These are phyloP conservation scores for Papilio helenus DNA, from an alignment of 1,140 invertebrate species.

Conservation along the genomic window DNA sequence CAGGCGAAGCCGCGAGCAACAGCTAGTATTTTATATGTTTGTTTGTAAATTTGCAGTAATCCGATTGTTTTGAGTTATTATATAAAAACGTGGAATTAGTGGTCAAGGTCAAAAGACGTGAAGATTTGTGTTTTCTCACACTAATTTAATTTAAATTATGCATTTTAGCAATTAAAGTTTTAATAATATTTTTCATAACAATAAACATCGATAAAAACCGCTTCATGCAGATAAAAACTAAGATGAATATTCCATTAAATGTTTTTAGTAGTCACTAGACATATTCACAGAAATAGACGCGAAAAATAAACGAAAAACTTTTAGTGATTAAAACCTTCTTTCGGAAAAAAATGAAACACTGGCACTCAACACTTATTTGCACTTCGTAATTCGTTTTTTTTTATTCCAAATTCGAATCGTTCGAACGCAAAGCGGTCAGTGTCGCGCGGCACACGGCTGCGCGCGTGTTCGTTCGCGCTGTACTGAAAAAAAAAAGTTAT, in stretches of 20 bases:
- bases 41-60: too few species aligned
- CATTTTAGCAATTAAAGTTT: background rate
- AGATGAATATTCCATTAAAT: constrained; percentile 1
- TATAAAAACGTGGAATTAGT: background rate
- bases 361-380: constrained; percentile 59
- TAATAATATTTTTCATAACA: background rate
- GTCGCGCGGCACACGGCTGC: constrained; percentile 53
- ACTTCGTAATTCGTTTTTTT: constrained; percentile 50
- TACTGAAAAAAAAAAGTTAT: constrained; percentile 65
- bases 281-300: background rate
- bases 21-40: too few species aligned
- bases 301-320: constrained; percentile 9
- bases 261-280: background rate
- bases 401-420: constrained; percentile 55
- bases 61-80: too few species aligned
- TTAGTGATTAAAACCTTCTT: constrained; percentile 44
- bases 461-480: constrained; percentile 59
- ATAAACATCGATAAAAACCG: constrained; percentile 20
- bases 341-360: constrained; percentile 52
- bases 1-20: too few species aligned
- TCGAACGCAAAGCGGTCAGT: constrained; percentile 49
- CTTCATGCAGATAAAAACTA: constrained; percentile 6
- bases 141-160: background rate
- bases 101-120: background rate
- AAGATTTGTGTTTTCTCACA: background rate